Evolutionary conservation across 2,113 vertebrate species (phyloP).

Genomic region (Manacus vitellinus): DNA sequence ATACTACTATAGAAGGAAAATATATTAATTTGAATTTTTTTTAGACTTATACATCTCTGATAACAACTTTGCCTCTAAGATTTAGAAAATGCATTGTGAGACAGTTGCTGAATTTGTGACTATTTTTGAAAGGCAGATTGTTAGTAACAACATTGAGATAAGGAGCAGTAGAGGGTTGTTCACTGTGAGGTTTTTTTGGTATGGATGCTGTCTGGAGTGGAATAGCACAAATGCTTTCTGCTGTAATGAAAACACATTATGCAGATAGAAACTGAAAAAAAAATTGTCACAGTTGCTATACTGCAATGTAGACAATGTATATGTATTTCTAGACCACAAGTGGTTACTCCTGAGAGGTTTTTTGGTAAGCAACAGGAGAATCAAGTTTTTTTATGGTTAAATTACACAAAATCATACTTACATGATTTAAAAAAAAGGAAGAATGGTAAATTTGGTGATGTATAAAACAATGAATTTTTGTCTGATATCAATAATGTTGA

Average conservation of each 20-base stretch:
- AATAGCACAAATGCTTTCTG: neutral
- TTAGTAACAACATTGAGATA: constrained; percentile 8
- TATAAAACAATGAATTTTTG: neutral
- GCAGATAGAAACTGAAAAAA: neutral
- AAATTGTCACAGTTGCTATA: neutral
- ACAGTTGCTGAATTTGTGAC: neutral
- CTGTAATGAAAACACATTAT: neutral
- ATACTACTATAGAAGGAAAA: constrained; percentile 36
- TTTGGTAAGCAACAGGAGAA: neutral
- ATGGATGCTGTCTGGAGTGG: neutral
- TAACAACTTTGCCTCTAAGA: neutral
- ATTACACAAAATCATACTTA: neutral
- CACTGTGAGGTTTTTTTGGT: neutral
- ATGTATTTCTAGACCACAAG: neutral
- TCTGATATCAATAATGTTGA: neutral
- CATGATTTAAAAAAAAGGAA: neutral
- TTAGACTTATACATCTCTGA: neutral
- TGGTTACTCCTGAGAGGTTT: neutral
- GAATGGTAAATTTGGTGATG: neutral
- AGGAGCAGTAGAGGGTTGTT: neutral
- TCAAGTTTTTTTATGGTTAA: neutral
- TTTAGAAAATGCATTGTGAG: neutral
- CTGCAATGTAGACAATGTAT: neutral
- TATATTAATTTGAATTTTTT: constrained; percentile 8
- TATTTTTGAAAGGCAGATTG: constrained; percentile 35